Evolutionary conservation across 2,113 vertebrate species (phyloP), one percentile per base, ranked within the genome.

Genomic region (Mirza zaza): DNA sequence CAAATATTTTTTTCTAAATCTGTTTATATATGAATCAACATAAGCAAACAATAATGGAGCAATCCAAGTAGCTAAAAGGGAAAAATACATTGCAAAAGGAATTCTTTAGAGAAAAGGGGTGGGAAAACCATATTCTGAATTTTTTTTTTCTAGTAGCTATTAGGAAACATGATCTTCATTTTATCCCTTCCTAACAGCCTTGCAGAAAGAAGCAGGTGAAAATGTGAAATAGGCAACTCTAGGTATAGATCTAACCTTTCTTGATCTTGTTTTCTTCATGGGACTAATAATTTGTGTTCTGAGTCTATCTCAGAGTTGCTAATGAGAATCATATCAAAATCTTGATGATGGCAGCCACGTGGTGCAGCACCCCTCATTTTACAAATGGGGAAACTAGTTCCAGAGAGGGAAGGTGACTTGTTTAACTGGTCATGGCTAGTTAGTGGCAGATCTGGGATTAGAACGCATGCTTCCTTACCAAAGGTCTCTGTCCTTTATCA

Each of bases 121-220:
- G 10, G 61, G 34, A 81, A 88, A 94, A 88, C 20, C 20, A 32
- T 59, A 68, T 21, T 85, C n/a, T 59, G 73, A 55, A 32, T 32
- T 73, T 87, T 95, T 96, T 96, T 65, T 81, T 82, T 68, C 71
- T 71, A 88, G 76, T 79, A 77, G 94, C 20, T 34, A 50, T 57
- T 36, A 70, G 83, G 13, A 89, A 63, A 63, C 13, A 14, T 12
- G 15, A 65, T 13, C 6, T 10, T 75, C 59, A 50, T 70, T 75
- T 87, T 68, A 65, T 57, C n/a, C 36, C 36, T 76, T 63, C 25
- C n/a, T 91, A 76, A 2, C 18, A 89, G 18, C 20, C 45, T 36
- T 61, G 20, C 23, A 57, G 55, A 79, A 80, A 82, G 59, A 50
- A 59, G 21, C 52, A 89, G 36, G 67, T 71, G n/a, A 42, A 90